These are phyloP conservation scores for Atlantisia rogersi DNA, from an alignment of 2,113 vertebrate species.

Conservation along the genomic window DNA sequence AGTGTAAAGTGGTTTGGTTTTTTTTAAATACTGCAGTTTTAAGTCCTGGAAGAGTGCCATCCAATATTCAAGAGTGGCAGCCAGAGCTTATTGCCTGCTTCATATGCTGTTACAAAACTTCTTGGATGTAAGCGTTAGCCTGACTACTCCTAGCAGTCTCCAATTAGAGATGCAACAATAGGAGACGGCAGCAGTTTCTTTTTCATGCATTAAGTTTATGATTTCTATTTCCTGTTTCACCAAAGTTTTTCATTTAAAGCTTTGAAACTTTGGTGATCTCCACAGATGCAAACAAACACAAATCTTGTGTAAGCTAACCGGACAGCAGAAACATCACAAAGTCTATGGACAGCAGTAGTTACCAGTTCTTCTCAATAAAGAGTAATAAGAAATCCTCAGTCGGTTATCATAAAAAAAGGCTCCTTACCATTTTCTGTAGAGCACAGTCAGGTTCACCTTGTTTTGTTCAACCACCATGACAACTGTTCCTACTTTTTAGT, in stretches of 20 bases:
- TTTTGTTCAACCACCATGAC: conserved; percentile 46
- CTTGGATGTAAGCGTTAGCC: neutral
- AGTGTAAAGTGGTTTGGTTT: neutral
- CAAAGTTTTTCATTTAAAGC: neutral
- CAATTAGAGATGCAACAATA: neutral
- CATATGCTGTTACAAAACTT: conserved; percentile 6
- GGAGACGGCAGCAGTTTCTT: neutral
- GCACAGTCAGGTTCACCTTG: conserved; percentile 27
- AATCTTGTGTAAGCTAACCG: neutral
- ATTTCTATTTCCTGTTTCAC: conserved; percentile 1
- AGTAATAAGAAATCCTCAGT: neutral
- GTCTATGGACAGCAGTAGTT: neutral
- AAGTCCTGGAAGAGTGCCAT: conserved; percentile 37
- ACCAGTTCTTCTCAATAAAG: neutral
- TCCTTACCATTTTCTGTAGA: conserved; percentile 72
- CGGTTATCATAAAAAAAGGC: neutral
- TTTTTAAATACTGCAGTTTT: neutral
- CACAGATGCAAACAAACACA: neutral
- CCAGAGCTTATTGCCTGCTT: conserved; percentile 16
- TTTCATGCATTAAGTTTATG: conserved; percentile 15
- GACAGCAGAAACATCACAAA: neutral
- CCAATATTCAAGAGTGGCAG: conserved; percentile 9
- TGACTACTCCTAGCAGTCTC: neutral
- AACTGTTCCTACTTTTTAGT: conserved; percentile 36
- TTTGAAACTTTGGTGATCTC: neutral